Evolutionary conservation across 2,888 invertebrate genomes (phyloP).

Genomic region (Rhaphigaster nebulosa): DNA sequence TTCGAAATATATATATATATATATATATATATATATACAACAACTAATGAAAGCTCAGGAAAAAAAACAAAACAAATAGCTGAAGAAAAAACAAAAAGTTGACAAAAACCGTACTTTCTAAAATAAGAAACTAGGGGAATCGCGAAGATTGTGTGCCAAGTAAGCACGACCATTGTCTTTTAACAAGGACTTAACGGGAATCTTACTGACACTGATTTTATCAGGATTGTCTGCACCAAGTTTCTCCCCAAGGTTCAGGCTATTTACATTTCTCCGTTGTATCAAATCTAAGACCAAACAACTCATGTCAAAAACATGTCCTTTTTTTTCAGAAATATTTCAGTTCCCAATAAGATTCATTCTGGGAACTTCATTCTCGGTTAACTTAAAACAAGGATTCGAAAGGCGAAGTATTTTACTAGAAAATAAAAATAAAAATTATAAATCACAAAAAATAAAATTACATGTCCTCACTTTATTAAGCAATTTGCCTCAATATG

Average conservation of each 20-base stretch:
- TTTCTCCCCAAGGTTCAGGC: neutral
- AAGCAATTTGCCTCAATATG: too few relatives aligned
- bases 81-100: neutral
- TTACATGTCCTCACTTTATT: too few relatives aligned
- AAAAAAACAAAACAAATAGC: neutral
- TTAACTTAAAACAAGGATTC: neutral
- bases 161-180: slow-evolving; percentile 54
- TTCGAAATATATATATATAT: too few relatives aligned
- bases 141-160: slow-evolving; percentile 14
- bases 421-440: neutral
- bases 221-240: slow-evolving; percentile 14
- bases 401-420: too few relatives aligned
- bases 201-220: slow-evolving; percentile 42
- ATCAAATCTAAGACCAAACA: neutral
- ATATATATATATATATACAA: too few relatives aligned
- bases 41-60: neutral
- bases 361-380: too few relatives aligned
- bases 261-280: neutral
- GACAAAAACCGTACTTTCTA: slow-evolving; percentile 36
- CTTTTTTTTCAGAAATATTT: too few relatives aligned
- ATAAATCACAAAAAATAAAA: too few relatives aligned
- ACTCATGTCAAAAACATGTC: neutral
- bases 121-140: neutral
- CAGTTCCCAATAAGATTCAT: too few relatives aligned
- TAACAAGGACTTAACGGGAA: slow-evolving; percentile 56